These are phyloP conservation scores for Carapus acus DNA, from an alignment of 2,797 vertebrate species.

Conservation along the genomic window DNA sequence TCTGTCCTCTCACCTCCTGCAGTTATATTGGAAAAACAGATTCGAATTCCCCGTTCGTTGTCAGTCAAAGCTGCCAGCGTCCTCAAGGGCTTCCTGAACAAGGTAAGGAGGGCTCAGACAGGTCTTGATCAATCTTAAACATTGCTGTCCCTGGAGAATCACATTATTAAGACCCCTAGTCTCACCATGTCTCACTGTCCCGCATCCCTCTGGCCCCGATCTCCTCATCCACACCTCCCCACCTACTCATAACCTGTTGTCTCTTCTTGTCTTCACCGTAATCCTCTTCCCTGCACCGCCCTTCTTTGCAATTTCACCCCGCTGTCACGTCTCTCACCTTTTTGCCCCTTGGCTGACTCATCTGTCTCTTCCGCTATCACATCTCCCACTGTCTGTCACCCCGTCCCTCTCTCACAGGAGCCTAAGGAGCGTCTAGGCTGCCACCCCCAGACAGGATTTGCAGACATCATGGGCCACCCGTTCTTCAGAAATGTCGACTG, in stretches of 20 bases:
- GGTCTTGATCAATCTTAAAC: conserved; percentile 21
- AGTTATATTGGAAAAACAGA: conserved; percentile 99
- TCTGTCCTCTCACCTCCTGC: conserved; percentile 27
- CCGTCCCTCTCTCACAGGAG: conserved; percentile 72
- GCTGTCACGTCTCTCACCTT: conserved; percentile 17
- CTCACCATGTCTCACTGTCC: conserved; percentile 3
- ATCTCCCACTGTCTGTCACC: conserved; percentile 32
- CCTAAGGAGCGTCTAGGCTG: conserved; percentile 96
- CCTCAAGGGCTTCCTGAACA: conserved; percentile 97
- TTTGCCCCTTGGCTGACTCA: conserved; percentile 5
- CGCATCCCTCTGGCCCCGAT: background rate
- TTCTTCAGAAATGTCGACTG: conserved; percentile 98
- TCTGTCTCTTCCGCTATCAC: conserved; percentile 10
- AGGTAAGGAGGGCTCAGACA: conserved; percentile 71
- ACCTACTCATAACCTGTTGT: background rate
- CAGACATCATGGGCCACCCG: conserved; percentile 94
- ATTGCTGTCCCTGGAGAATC: conserved; percentile 13
- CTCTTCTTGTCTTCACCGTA: background rate
- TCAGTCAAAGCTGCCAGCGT: conserved; percentile 99
- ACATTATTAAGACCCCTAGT: conserved; percentile 18
- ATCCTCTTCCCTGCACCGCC: background rate
- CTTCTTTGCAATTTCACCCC: conserved; percentile 1
- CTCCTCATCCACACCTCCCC: conserved; percentile 7
- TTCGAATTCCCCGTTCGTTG: conserved; percentile 93
- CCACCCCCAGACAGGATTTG: conserved; percentile 97